Evolutionary conservation across 2,888 invertebrate genomes (phyloP), one percentile per base, ranked within the genome.

Genomic region (Polydrusus pterygomalis): DNA sequence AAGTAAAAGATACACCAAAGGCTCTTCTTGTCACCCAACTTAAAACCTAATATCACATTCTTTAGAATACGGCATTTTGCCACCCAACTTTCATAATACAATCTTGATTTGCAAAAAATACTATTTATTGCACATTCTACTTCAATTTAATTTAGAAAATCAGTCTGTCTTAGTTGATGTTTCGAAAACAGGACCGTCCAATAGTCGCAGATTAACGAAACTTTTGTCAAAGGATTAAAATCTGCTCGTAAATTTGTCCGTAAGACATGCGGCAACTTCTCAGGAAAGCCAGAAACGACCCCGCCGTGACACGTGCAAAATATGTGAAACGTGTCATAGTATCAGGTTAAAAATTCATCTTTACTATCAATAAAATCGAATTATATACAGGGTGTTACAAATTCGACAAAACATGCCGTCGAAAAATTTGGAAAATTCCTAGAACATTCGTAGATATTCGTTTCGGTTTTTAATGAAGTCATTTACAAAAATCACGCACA

Each of bases 41-140:
- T 75, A 77, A 77, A 71, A 78, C 75, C 78, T 78, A 78, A 78
- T 78, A 78, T 78, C 78, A 78, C 78, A 78, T 75, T 74, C 75
- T 75, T 78, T 69, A 77, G 65, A 78, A 78, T 78, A 78, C 78
- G 72, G 70, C 47, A 75, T 75, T 68, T 76, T 76, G 70, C 65
- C 70, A 72, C 73, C 64, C 73, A 68, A 60, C 63, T 51, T 34
- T 64, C 18, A 47, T 63, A 70, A 67, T 67, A 68, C 70, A 54
- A 43, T 49, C 34, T 70, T 10, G 49, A 47, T 62, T 51, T 43
- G 30, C 67, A 58, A 60, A 68, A 60, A 67, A 73, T 62, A 62
- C 63, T 40, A 60, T 38, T 51, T 74, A 74, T 74, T 74, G 74
- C 74, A 74, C 74, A 69, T 74, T 40, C 69, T 60, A 54, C 43